phyloP scores from a whole-genome alignment of 92 coral and sea anemone genomes.

The Porites lobata region DNA sequence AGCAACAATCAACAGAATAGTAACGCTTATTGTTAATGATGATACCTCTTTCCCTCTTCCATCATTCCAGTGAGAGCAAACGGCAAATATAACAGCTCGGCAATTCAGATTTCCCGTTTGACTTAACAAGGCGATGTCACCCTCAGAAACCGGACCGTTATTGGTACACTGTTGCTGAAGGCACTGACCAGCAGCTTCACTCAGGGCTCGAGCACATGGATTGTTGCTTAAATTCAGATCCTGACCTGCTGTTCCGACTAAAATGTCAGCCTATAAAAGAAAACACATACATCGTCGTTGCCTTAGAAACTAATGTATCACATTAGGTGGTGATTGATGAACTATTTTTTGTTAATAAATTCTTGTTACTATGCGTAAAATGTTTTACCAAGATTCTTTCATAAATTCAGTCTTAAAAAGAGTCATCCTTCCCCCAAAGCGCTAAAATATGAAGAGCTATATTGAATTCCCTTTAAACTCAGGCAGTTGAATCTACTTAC shows the following conservation, averaged over 20 bases:
- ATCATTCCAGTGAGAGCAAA: conserved; percentile 51
- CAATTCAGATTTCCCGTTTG: conserved; percentile 64
- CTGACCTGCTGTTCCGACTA: conserved; percentile 71
- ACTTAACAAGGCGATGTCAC: conserved; percentile 54
- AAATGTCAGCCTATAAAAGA: conserved; percentile 45
- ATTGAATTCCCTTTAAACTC: too few relatives aligned
- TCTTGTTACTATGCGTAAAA: too few relatives aligned
- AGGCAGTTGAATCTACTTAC: too few relatives aligned
- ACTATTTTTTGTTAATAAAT: too few relatives aligned
- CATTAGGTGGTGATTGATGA: too few relatives aligned
- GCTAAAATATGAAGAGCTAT: too few relatives aligned
- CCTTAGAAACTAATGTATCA: too few relatives aligned
- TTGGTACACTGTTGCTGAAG: conserved; percentile 71
- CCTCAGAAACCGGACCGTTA: conserved; percentile 45
- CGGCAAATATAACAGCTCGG: conserved; percentile 64
- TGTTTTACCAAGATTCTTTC: too few relatives aligned
- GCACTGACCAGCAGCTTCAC: conserved; percentile 72
- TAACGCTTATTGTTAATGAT: too few relatives aligned
- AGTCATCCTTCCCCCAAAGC: too few relatives aligned
- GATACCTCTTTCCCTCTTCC: conserved; percentile 65
- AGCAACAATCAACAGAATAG: too few relatives aligned
- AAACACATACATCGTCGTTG: not conserved
- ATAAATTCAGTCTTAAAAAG: too few relatives aligned
- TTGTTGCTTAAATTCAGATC: conserved; percentile 65
- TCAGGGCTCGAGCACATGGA: conserved; percentile 77